phyloP scores from a whole-genome alignment of 2,113 vertebrate genomes.

The Phalacrocorax pelagicus region DNA sequence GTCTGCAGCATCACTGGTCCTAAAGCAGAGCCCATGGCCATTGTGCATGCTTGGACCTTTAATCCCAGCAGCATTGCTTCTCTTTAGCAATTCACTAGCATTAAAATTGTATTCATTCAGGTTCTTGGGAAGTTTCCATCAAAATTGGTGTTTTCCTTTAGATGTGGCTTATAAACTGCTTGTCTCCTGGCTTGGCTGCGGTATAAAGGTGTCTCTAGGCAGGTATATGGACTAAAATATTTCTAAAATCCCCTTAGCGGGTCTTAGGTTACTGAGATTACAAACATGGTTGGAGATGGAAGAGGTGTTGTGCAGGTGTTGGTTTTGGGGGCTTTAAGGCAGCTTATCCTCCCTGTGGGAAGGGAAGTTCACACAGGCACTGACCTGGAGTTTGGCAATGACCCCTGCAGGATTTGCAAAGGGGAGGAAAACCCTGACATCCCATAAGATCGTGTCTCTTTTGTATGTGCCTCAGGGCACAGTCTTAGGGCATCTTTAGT shows the following conservation, averaged over 20 bases:
- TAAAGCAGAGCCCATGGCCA: not conserved
- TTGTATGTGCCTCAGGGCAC: not conserved
- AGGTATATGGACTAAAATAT: not conserved
- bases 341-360: not conserved
- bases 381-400: not conserved
- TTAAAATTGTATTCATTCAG: not conserved
- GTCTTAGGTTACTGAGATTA: not conserved
- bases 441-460: not conserved
- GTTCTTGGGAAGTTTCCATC: not conserved
- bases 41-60: accelerated
- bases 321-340: not conserved
- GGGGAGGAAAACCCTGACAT: not conserved
- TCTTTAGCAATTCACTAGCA: not conserved
- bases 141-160: not conserved
- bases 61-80: not conserved
- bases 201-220: not conserved
- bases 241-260: not conserved
- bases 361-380: not conserved
- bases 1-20: not conserved
- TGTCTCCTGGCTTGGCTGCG: not conserved
- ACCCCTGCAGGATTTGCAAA: not conserved
- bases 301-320: not conserved
- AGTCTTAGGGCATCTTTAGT: not conserved
- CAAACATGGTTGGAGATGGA: not conserved
- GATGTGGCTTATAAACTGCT: not conserved